Conservation (phyloP, 2,888 invertebrate species). For the Dicycla oo region DNA sequence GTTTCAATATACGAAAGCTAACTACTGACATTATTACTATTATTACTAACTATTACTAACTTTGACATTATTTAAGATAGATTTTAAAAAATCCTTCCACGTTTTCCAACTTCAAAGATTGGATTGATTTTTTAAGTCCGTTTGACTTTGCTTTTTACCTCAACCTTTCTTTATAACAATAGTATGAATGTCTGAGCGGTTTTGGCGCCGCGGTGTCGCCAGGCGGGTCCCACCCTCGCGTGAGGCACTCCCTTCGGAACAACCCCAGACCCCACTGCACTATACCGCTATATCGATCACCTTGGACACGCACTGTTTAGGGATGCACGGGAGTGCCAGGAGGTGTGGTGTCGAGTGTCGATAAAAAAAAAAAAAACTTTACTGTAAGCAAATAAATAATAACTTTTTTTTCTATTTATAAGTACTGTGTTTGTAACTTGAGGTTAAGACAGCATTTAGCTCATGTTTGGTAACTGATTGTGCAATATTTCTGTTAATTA, state of each 20-base stretch:
- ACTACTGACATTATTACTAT: too few relatives aligned
- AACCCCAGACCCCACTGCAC: conserved; percentile 68
- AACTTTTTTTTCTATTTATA: not conserved
- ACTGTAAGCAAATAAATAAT: not conserved
- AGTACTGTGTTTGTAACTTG: not conserved
- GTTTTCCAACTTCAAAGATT: not conserved
- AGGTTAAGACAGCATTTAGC: too few relatives aligned
- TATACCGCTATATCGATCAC: conserved; percentile 78
- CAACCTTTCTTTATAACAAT: conserved; percentile 38
- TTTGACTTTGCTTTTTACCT: conserved; percentile 35
- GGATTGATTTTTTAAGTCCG: conserved; percentile 13
- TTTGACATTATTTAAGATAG: not conserved
- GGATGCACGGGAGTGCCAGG: conserved; percentile 33
- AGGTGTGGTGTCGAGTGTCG: conserved; percentile 24
- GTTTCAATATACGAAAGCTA: too few relatives aligned
- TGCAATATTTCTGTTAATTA: conserved; percentile 12
- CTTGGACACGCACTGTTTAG: conserved; percentile 74
- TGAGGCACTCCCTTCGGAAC: conserved; percentile 70
- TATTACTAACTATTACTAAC: too few relatives aligned
- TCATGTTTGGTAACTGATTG: not conserved
- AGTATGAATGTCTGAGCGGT: conserved; percentile 50
- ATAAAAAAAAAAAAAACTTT: conserved; percentile 2
- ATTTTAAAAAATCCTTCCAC: not conserved
- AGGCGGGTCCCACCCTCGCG: conserved; percentile 66
- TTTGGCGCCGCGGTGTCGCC: conserved; percentile 59